Percentiles rank a stretch among this genome's conserved stretches.
These are phyloP conservation scores for Piliocolobus tephrosceles DNA, from an alignment of 2,113 vertebrate genomes.

Conservation along the genomic window DNA sequence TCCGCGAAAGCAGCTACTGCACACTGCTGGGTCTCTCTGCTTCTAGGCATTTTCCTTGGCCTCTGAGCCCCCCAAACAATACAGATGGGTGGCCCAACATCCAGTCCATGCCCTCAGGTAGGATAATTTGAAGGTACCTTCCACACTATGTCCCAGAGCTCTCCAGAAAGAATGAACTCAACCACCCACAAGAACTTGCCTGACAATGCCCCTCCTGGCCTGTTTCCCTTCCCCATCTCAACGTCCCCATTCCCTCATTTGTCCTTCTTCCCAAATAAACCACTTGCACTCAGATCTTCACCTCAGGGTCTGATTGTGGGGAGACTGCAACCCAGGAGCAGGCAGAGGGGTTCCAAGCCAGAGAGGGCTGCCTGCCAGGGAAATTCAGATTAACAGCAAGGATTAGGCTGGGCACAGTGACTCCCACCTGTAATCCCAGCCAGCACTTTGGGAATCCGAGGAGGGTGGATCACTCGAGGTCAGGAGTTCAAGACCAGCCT, in stretches of 20 bases:
- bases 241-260: neutral
- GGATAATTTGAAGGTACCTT: neutral
- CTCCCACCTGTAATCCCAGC: no score
- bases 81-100: no score
- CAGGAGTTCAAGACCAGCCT: no score
- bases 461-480: no score
- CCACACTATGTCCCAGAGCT: no score
- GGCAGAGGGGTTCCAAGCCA: neutral
- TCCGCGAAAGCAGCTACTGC: rapidly evolving
- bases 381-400: neutral
- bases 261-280: neutral
- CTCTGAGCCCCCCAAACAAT: neutral
- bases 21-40: neutral
- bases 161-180: neutral
- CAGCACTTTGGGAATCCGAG: no score
- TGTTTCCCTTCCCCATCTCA: neutral
- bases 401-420: neutral
- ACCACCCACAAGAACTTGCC: neutral
- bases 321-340: neutral
- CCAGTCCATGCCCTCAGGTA: neutral
- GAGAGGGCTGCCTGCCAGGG: neutral
- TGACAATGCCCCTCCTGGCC: neutral
- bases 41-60: rapidly evolving
- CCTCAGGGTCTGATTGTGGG: neutral
- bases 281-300: neutral